A percentile compares a stretch with the other conserved stretches of the same genome.
These are phyloP conservation scores for Zaprionus taronus DNA, from an alignment of 1,140 invertebrate species.

Conservation along the genomic window DNA sequence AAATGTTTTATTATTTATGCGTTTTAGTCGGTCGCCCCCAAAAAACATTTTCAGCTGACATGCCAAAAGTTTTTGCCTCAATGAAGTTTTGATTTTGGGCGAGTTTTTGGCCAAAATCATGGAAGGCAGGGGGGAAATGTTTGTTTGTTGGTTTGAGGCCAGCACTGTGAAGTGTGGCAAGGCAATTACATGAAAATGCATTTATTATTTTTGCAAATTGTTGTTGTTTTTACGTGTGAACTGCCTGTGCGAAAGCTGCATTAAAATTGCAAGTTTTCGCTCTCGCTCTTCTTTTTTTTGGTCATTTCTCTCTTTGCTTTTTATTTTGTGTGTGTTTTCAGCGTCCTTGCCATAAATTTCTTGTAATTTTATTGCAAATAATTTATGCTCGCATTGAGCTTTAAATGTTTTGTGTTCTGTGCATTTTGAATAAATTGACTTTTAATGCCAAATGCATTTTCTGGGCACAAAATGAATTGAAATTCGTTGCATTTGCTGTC, in stretches of 20 bases:
- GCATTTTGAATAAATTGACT: slow-evolving; percentile 37
- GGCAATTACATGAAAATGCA: slow-evolving; percentile 78
- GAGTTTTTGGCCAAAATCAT: slow-evolving; percentile 14
- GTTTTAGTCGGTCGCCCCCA: slow-evolving; percentile 41
- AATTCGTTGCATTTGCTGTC: slow-evolving; percentile 31
- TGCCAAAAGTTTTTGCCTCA: slow-evolving; percentile 74
- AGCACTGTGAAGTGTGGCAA: slow-evolving; percentile 12
- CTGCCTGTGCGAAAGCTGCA: slow-evolving; percentile 31
- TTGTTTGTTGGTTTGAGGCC: not conserved
- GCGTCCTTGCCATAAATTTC: slow-evolving; percentile 46
- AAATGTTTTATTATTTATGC: slow-evolving; percentile 79
- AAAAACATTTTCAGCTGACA: slow-evolving; percentile 73
- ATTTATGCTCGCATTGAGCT: slow-evolving; percentile 32
- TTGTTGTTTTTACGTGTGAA: slow-evolving; percentile 47
- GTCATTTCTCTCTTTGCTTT: not conserved
- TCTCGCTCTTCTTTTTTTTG: not conserved
- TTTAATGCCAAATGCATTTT: slow-evolving; percentile 37
- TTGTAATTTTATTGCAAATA: slow-evolving; percentile 33
- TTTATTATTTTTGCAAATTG: slow-evolving; percentile 68
- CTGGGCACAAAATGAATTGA: slow-evolving; percentile 25
- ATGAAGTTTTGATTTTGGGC: slow-evolving; percentile 74
- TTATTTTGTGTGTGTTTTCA: not conserved
- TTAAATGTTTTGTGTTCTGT: slow-evolving; percentile 22
- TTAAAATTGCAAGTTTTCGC: slow-evolving; percentile 40
- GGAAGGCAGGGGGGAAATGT: not conserved